Conservation (phyloP, 2,888 invertebrate species). For the Apodemia hepburni region DNA sequence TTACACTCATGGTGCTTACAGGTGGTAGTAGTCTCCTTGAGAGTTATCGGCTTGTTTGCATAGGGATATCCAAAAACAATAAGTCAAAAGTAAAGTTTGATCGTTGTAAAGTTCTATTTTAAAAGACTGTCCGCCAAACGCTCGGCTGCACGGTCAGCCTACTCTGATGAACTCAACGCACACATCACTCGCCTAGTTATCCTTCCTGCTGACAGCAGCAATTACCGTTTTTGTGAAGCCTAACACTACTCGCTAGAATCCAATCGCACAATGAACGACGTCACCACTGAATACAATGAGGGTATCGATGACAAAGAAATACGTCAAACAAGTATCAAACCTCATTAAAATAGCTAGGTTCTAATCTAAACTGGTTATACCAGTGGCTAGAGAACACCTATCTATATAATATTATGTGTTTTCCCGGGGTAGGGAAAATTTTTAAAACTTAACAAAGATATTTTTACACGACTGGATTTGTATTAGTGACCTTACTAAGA, state of each 20-base stretch:
- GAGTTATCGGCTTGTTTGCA: too few species aligned
- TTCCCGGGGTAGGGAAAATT: too few species aligned
- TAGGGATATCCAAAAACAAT: too few species aligned
- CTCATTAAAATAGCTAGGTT: background rate
- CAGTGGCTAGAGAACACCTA: too few species aligned
- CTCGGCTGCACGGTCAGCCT: background rate
- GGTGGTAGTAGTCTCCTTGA: too few species aligned
- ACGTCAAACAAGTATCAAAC: background rate
- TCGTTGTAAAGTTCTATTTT: too few species aligned
- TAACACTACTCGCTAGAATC: slow-evolving; percentile 15
- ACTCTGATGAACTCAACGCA: background rate
- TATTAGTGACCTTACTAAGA: too few species aligned
- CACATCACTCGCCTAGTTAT: slow-evolving; percentile 17
- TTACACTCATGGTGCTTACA: too few species aligned
- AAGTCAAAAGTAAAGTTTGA: too few species aligned
- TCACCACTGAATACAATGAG: slow-evolving; percentile 1
- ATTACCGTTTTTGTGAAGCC: slow-evolving; percentile 26
- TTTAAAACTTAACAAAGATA: too few species aligned
- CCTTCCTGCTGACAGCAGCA: slow-evolving; percentile 26
- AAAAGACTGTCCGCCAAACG: background rate
- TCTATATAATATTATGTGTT: too few species aligned
- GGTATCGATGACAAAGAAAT: slow-evolving; percentile 2
- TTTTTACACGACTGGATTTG: too few species aligned
- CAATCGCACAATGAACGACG: slow-evolving; percentile 21
- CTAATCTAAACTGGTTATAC: background rate